Conservation (phyloP, 2,888 invertebrate genomes). For the Microplitis manilae region DNA sequence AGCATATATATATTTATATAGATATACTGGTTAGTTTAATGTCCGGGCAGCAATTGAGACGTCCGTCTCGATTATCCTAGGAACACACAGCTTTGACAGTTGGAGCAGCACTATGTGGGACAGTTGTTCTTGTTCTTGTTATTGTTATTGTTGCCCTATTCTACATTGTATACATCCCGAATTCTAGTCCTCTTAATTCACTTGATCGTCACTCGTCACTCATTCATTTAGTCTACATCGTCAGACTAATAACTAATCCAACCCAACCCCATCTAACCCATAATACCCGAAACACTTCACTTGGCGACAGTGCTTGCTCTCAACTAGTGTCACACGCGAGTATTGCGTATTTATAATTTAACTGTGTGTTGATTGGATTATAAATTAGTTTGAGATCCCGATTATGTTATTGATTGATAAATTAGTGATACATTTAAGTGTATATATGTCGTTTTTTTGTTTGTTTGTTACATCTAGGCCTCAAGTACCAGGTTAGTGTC, state of each 20-base stretch:
- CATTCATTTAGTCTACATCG: not conserved
- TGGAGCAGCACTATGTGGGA: constrained; percentile 13
- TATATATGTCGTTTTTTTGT: constrained; percentile 28
- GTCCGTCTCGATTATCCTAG: constrained; percentile 38
- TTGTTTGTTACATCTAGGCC: constrained; percentile 26
- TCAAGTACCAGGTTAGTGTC: constrained; percentile 26
- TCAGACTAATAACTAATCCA: not conserved
- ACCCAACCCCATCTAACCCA: too few species aligned
- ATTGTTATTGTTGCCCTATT: not conserved
- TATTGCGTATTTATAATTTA: not conserved
- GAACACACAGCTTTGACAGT: constrained; percentile 36
- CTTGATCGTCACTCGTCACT: not conserved
- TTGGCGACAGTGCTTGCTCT: too few species aligned
- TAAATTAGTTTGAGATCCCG: not conserved
- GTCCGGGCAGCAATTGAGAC: constrained; percentile 37
- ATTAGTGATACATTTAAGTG: constrained; percentile 5
- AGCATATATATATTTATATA: not conserved
- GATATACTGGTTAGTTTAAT: constrained; percentile 1
- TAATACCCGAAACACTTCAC: too few species aligned
- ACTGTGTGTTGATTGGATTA: not conserved
- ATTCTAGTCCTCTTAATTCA: not conserved
- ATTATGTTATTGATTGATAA: constrained; percentile 4
- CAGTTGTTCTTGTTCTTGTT: not conserved
- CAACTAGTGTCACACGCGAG: not conserved
- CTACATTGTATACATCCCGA: not conserved